Evolutionary conservation across 2,888 invertebrate genomes (phyloP).

Genomic region (Gnatocerus cornutus): DNA sequence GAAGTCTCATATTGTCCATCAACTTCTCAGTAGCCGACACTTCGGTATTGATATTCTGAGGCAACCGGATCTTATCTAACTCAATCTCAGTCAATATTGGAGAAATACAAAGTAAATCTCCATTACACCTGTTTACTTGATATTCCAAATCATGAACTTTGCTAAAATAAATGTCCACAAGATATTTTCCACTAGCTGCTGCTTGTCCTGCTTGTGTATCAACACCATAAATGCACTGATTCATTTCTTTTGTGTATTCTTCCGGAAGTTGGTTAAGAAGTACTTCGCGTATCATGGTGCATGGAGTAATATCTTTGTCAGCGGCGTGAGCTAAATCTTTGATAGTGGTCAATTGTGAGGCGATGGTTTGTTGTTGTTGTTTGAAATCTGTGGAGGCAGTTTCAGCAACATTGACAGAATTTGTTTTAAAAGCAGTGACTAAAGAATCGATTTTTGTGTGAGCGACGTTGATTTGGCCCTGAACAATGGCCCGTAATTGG

Average conservation of each 20-base stretch:
- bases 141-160: slow-evolving; percentile 1
- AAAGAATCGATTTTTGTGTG: not conserved
- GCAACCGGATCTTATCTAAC: slow-evolving; percentile 10
- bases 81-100: not conserved
- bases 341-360: not conserved
- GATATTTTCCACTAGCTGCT: not conserved
- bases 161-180: slow-evolving; percentile 10
- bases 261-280: not conserved
- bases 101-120: not conserved
- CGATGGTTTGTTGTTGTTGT: not conserved
- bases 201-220: not conserved
- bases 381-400: not conserved
- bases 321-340: not conserved
- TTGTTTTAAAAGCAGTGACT: not conserved
- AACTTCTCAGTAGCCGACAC: not conserved
- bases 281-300: not conserved
- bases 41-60: slow-evolving; percentile 27
- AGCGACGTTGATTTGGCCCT: not conserved
- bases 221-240: no score
- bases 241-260: no score
- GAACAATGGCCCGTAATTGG: not conserved
- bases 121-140: not conserved
- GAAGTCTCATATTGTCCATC: slow-evolving; percentile 7
- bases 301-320: not conserved
- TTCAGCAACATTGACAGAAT: no score